These are phyloP conservation scores for Philotrypesis tridentata DNA, from an alignment of 1,140 invertebrate genomes.

Conservation along the genomic window DNA sequence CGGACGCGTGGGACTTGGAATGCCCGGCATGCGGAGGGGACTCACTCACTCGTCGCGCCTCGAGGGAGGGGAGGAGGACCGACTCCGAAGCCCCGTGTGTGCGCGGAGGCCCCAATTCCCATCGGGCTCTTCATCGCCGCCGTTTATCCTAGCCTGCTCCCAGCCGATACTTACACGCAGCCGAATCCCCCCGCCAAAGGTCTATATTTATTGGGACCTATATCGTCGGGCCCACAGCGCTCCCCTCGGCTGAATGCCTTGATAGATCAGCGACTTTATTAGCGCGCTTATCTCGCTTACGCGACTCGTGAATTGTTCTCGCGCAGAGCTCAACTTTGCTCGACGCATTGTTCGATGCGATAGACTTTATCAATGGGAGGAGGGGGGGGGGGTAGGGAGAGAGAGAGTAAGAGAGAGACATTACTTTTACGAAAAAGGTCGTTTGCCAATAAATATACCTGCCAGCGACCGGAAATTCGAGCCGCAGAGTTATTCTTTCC, in stretches of 20 bases:
- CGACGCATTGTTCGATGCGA: background rate
- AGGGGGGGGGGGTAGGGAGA: no score
- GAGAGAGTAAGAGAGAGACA: no score
- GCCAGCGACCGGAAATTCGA: background rate
- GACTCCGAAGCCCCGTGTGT: no score
- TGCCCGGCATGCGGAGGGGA: conserved; percentile 40
- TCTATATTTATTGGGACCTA: conserved; percentile 10
- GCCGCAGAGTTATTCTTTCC: background rate
- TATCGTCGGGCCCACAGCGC: background rate
- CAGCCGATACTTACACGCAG: no score
- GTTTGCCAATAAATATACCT: background rate
- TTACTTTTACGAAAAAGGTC: background rate
- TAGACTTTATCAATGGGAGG: no score
- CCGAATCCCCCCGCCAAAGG: background rate
- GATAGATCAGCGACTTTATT: conserved; percentile 46
- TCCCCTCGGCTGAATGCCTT: conserved; percentile 15
- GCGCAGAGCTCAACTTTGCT: background rate
- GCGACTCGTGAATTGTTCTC: no score
- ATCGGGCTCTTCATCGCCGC: background rate
- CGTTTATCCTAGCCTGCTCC: background rate
- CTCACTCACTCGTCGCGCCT: background rate
- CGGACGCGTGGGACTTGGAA: conserved; percentile 48
- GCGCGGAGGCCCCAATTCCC: conserved; percentile 45
- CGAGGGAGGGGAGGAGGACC: conserved; percentile 15
- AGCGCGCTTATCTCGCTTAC: conserved; percentile 25